Evolutionary conservation across 2,113 vertebrate genomes (phyloP).

Genomic region (Rhagologus leucostigma): DNA sequence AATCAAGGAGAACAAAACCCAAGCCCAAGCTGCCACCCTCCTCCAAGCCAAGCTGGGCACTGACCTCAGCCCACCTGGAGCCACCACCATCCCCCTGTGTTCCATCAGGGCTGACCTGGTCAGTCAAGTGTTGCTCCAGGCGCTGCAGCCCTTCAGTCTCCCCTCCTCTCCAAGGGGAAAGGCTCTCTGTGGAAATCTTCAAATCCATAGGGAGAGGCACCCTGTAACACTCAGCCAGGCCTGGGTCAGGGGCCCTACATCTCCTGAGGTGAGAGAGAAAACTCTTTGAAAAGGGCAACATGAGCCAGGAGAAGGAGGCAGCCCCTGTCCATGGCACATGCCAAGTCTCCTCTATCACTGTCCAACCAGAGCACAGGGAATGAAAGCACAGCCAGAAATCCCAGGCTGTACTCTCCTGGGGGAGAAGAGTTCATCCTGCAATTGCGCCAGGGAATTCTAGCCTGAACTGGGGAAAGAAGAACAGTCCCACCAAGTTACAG

Average conservation of each 20-base stretch:
- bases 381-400: background rate
- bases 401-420: background rate
- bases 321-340: background rate
- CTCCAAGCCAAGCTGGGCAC: background rate
- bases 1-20: background rate
- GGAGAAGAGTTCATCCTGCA: background rate
- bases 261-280: background rate
- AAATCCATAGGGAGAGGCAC: constrained; percentile 57
- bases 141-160: constrained; percentile 40
- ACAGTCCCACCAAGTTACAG: background rate
- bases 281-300: background rate
- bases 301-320: background rate
- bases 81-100: background rate
- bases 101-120: constrained; percentile 32
- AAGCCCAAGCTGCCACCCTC: background rate
- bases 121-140: constrained; percentile 54
- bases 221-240: background rate
- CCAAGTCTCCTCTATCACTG: background rate
- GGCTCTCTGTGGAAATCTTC: background rate
- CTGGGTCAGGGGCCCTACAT: background rate
- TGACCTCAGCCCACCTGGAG: background rate
- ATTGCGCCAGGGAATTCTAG: background rate
- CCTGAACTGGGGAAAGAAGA: background rate
- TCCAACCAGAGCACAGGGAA: background rate
- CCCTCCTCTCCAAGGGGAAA: constrained; percentile 59